Conservation (phyloP, 2,888 invertebrate genomes). For the Mythimna ferrago region DNA sequence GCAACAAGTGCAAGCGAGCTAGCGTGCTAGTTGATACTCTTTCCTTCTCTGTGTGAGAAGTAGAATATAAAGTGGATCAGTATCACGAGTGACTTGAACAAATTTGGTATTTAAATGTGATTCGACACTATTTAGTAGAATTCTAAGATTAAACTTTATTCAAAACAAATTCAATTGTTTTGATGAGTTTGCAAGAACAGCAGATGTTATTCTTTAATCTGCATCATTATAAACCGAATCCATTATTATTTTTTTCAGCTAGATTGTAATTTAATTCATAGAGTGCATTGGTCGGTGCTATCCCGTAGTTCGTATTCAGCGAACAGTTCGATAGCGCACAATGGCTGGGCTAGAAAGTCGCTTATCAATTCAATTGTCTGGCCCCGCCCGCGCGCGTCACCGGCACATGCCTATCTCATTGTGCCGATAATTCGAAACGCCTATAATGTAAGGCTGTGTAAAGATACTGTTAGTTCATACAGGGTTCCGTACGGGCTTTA, state of each 20-base stretch:
- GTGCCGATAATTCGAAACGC: slow-evolving; percentile 74
- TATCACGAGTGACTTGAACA: not conserved
- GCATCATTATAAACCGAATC: not conserved
- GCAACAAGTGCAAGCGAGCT: slow-evolving; percentile 27
- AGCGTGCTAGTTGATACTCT: slow-evolving; percentile 10
- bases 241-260: slow-evolving; percentile 20
- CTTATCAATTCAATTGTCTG: slow-evolving; percentile 88
- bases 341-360: slow-evolving; percentile 79
- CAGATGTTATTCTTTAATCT: not conserved
- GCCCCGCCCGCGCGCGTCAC: slow-evolving; percentile 79
- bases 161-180: not conserved
- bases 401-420: slow-evolving; percentile 78
- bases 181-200: not conserved
- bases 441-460: slow-evolving; percentile 65
- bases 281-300: slow-evolving; percentile 28
- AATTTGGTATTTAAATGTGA: not conserved
- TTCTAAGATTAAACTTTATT: not conserved
- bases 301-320: slow-evolving; percentile 47
- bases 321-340: slow-evolving; percentile 57
- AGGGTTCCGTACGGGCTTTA: slow-evolving; percentile 25
- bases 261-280: slow-evolving; percentile 45
- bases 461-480: slow-evolving; percentile 22
- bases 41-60: slow-evolving; percentile 31
- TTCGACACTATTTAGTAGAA: not conserved
- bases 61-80: not conserved